Base-by-base conservation (phyloP, 2,888 invertebrate genomes). In the Idaea dimidiata region DNA sequence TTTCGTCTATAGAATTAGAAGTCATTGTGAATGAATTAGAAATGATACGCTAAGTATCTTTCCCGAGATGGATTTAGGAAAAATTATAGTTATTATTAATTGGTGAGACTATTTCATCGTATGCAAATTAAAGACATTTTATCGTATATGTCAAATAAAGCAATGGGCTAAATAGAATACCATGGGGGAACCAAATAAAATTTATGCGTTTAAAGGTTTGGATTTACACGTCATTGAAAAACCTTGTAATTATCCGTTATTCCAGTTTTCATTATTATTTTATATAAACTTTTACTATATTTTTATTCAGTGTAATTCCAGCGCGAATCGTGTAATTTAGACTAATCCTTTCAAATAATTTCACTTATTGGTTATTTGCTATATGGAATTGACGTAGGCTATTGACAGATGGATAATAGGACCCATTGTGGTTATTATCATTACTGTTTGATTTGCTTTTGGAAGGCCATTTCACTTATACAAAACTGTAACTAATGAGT, bases 1-100 rank as follows among this genome's bases (percentile, higher is more conserved):
- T 65, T 62, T 62, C 43, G 43, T 43, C 43, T 43, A 43, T 43
- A 43, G 43, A 43, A 43, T 43, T 43, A 43, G 43, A 43, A 43
- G 43, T 43, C 43, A 43, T 43, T 43, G 43, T 43, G 43, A 43
- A 43, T 43, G 43, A 43, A 43, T 43, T 43, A 43, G 43, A 43
- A 43, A 43, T 7, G 43, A 43, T 43, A 43, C 43, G 43, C 43
- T 10, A 43, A 43, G 43, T 43, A 14, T 43, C 43, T 8, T 32
- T 43, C 43, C 10, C 14, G 14, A 14, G 14, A 8, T 43, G 43
- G 43, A 43, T 43, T 43, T 8, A 43, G 8, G 10, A 6, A 43
- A 43, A 8, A 43, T 8, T 8, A 43, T 14, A 14, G 6, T 8
- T 10, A 43, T 43, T 8, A 43, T 10, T 24, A 10, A 43, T 43